Evolutionary conservation across 1,140 invertebrate genomes (phyloP), one percentile per base, ranked within the genome.

Genomic region (Ephestia elutella): DNA sequence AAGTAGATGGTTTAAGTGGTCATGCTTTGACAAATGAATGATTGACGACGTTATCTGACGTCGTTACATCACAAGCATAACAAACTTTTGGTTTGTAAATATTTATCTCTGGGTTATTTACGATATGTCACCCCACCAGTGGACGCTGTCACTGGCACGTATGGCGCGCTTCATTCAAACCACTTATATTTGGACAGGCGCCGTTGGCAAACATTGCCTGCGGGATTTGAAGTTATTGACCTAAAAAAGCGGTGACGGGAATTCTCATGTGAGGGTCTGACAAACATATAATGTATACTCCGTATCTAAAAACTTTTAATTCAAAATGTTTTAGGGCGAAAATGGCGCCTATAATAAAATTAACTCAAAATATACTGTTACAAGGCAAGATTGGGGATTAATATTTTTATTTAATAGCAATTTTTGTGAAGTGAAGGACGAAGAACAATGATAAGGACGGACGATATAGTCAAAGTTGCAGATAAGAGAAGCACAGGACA

Each of bases 41-140:
- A 44, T 44, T 44, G 38, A 44, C 15, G 38, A 44, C 10, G n/a
- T 15, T 15, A 17, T 44, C 25, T 51, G 38, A 54, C 18, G 38
- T 25, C 51, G 54, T 60, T 54, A 56, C 60, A 49, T 35, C 49
- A 21, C n/a, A 38, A 19, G 30, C 21, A 51, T 30, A 62, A 54
- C 59, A 35, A 58, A 38, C 60, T 56, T 68, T 65, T 62, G 54
- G 60, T 62, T 63, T 57, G 69, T 72, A 72, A 72, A 72, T 67
- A 70, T 73, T 70, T 70, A 67, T 67, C 58, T 59, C 60, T 51
- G 57, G 50, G 60, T 63, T 55, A 66, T 65, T 73, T 70, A 70
- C 65, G 63, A 64, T 49, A 59, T 63, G 70, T 73, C 65, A 65
- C 63, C 54, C 51, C 25, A 17, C 13, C 28, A n/a, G n/a, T n/a